Evolutionary conservation across 2,797 vertebrate genomes (phyloP).

Genomic region (Syncerus caffer): DNA sequence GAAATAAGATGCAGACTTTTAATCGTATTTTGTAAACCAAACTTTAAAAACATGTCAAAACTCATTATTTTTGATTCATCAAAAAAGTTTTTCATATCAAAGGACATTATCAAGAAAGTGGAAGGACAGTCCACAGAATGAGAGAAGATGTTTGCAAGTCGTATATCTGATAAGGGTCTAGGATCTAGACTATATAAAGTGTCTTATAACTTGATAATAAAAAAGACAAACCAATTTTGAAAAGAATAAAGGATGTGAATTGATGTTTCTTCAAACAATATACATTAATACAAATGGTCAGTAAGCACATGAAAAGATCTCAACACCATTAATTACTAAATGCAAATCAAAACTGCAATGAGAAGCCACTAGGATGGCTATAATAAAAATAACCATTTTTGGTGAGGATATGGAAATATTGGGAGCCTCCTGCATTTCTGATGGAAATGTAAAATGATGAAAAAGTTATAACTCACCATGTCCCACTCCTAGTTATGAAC

Average conservation of each 20-base stretch:
- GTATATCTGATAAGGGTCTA: neutral
- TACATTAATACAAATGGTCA: neutral
- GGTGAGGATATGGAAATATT: neutral
- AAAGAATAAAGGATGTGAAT: neutral
- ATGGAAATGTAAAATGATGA: neutral
- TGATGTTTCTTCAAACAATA: neutral
- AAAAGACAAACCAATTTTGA: neutral
- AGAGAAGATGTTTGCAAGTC: neutral
- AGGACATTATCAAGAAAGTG: neutral
- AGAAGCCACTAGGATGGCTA: neutral
- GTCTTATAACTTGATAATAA: neutral
- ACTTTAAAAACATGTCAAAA: neutral
- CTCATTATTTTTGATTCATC: neutral
- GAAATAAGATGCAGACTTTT: neutral
- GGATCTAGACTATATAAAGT: neutral
- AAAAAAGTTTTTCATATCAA: neutral
- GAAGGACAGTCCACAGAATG: neutral
- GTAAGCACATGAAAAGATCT: neutral
- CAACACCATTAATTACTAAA: neutral
- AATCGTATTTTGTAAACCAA: conserved; percentile 5
- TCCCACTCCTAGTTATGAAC: neutral
- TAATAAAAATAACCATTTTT: neutral
- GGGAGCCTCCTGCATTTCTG: neutral
- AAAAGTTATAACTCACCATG: neutral
- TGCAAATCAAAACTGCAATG: neutral